These are phyloP conservation scores for Tortrix viridana DNA, from an alignment of 2,888 invertebrate genomes.

Conservation along the genomic window DNA sequence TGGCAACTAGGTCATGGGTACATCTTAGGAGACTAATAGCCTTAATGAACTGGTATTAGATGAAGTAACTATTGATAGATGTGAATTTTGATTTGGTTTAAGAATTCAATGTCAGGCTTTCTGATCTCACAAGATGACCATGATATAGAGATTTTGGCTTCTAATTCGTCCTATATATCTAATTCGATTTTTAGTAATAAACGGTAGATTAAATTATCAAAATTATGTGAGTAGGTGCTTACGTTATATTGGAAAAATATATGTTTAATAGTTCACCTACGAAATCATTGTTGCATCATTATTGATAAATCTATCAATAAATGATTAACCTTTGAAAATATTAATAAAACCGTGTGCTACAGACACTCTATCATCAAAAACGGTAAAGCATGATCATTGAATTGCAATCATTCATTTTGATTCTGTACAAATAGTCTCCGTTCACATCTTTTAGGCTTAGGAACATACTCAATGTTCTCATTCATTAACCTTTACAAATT, in stretches of 20 bases:
- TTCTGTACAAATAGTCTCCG: too few relatives aligned
- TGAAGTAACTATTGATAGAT: constrained; percentile 9
- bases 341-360: too few relatives aligned
- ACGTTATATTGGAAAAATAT: background rate
- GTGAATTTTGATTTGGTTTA: background rate
- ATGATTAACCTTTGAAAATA: constrained; percentile 6
- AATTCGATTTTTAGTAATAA: too few relatives aligned
- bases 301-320: constrained; percentile 1
- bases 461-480: background rate
- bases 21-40: constrained; percentile 33
- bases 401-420: too few relatives aligned
- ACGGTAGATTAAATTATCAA: background rate
- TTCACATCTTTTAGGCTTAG: background rate
- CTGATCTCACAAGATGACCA: too few relatives aligned
- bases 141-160: too few relatives aligned
- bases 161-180: too few relatives aligned
- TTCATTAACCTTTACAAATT: constrained; percentile 9
- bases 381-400: too few relatives aligned
- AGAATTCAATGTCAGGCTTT: too few relatives aligned
- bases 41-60: constrained; percentile 29
- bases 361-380: too few relatives aligned
- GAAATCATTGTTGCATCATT: constrained; percentile 4
- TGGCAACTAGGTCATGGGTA: constrained; percentile 30
- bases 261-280: background rate
- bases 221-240: background rate